A percentile compares a stretch with the other conserved stretches of the same genome.
Evolutionary conservation across 2,113 vertebrate species (phyloP).

Genomic region (Picathartes gymnocephalus): DNA sequence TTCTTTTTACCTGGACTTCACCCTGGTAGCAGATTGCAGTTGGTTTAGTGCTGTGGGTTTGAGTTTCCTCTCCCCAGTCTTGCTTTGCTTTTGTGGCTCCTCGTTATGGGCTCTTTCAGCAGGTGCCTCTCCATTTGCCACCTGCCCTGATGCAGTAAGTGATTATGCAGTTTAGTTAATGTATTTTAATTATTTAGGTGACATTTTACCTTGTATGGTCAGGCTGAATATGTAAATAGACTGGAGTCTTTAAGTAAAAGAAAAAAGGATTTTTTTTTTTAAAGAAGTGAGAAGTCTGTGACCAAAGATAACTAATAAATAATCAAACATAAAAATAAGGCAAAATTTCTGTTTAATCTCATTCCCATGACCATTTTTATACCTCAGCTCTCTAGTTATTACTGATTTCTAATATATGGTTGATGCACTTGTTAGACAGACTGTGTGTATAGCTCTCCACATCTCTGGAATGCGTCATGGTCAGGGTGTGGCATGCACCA

Average conservation of each 20-base stretch:
- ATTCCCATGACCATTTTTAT: background rate
- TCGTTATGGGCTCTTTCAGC: background rate
- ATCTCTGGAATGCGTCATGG: background rate
- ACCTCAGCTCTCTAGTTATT: background rate
- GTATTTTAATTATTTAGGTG: constrained; percentile 66
- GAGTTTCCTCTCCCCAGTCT: background rate
- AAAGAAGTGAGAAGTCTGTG: background rate
- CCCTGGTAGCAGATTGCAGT: background rate
- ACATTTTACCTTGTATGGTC: constrained; percentile 37
- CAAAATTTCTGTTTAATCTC: background rate
- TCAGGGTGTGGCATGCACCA: background rate
- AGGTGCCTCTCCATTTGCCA: constrained; percentile 50
- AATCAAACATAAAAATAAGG: background rate
- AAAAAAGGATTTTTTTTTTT: background rate
- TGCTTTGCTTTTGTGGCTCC: background rate
- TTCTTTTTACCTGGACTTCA: background rate
- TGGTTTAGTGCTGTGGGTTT: background rate
- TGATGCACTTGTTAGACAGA: background rate
- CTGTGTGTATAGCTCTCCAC: background rate
- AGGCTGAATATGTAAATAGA: background rate
- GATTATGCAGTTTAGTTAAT: constrained; percentile 54
- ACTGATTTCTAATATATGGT: background rate
- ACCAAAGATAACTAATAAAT: background rate
- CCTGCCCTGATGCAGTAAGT: constrained; percentile 37
- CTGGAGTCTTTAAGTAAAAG: background rate